Percentiles rank a stretch among this genome's conserved stretches.
Conservation (phyloP, 2,888 invertebrate species). For the Lamproptera curius region DNA sequence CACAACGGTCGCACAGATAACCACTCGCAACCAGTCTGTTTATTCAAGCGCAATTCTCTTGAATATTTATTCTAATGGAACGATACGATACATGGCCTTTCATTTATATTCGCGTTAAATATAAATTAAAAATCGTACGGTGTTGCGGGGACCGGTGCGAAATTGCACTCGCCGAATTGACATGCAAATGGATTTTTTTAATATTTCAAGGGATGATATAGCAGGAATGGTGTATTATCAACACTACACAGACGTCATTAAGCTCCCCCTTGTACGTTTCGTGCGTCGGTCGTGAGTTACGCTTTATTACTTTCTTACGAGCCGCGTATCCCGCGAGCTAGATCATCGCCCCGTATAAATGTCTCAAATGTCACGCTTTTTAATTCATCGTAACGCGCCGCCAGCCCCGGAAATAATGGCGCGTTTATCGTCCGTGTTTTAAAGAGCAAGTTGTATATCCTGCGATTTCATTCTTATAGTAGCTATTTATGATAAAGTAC, state of each 20-base stretch:
- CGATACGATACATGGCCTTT: constrained; percentile 7
- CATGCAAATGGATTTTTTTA: constrained; percentile 10
- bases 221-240: constrained; percentile 1
- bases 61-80: constrained; percentile 18
- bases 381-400: neutral
- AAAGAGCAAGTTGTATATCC: no score
- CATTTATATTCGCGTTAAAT: constrained; percentile 7
- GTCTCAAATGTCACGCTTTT: neutral
- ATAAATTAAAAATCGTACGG: constrained; percentile 13
- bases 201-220: constrained; percentile 6
- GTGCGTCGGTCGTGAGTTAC: constrained; percentile 5
- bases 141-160: constrained; percentile 3
- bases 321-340: constrained; percentile 4
- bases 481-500: no score
- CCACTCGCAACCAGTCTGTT: constrained; percentile 4
- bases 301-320: constrained; percentile 15
- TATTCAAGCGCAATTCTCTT: constrained; percentile 7
- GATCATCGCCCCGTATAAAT: constrained; percentile 2
- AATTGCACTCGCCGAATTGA: constrained; percentile 6
- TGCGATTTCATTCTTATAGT: no score
- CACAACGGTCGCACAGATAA: neutral
- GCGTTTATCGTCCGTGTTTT: no score
- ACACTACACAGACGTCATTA: constrained; percentile 9
- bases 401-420: no score
- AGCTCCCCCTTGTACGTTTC: constrained; percentile 11